Evolutionary conservation across 2,888 invertebrate genomes (phyloP).

Genomic region (Allolobophora icterica): DNA sequence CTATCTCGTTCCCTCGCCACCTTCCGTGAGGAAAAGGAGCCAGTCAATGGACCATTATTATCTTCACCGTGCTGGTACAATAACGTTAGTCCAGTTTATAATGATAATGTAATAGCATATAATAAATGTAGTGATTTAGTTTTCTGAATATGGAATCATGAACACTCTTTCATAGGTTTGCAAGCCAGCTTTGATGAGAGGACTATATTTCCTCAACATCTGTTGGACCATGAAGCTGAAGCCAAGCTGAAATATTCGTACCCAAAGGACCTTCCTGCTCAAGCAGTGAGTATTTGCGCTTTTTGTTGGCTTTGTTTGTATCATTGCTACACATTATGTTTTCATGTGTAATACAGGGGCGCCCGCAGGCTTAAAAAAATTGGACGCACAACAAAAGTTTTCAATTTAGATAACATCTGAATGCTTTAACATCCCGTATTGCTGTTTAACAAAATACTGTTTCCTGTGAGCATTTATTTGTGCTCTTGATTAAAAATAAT

Average conservation of each 20-base stretch:
- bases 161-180: constrained; percentile 53
- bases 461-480: too few relatives aligned
- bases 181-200: constrained; percentile 64
- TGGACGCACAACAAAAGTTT: too few relatives aligned
- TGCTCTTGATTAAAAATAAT: too few relatives aligned
- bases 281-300: background rate
- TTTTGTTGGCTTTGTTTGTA: background rate
- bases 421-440: too few relatives aligned
- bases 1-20: background rate
- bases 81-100: too few relatives aligned
- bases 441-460: too few relatives aligned
- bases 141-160: background rate
- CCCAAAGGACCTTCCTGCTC: constrained; percentile 29
- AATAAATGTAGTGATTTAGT: background rate
- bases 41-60: background rate
- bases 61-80: background rate
- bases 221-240: constrained; percentile 60
- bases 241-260: constrained; percentile 54
- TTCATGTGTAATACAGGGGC: too few relatives aligned
- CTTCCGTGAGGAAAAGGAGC: background rate
- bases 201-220: constrained; percentile 63
- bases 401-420: too few relatives aligned
- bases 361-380: too few relatives aligned
- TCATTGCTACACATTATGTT: too few relatives aligned
- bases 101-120: background rate